Conservation (phyloP, 2,113 vertebrate species). For the Colius striatus region DNA sequence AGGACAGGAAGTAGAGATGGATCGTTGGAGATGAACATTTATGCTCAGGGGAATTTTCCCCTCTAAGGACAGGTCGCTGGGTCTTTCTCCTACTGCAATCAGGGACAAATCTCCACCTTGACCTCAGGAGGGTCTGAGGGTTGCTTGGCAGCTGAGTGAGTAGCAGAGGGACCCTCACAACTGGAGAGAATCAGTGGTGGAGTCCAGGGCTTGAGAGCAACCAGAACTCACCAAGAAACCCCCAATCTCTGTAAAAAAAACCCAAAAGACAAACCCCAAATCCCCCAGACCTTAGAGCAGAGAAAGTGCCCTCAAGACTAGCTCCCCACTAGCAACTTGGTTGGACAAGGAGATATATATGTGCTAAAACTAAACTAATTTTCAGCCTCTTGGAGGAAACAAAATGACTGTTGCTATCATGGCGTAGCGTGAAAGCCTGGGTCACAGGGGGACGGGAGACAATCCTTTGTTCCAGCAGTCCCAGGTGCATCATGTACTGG, state of each 20-base stretch:
- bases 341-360: background rate
- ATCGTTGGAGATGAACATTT: background rate
- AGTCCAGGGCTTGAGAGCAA: background rate
- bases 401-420: slow-evolving; percentile 70
- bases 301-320: background rate
- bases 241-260: background rate
- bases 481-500: slow-evolving; percentile 76
- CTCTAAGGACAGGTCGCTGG: accelerated
- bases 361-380: slow-evolving; percentile 30
- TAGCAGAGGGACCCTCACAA: background rate
- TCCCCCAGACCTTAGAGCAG: background rate
- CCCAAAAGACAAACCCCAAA: background rate
- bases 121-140: background rate
- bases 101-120: background rate
- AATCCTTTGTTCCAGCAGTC: slow-evolving; percentile 77
- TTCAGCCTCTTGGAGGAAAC: slow-evolving; percentile 36
- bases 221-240: background rate
- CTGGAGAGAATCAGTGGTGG: background rate
- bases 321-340: background rate
- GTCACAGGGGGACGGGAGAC: slow-evolving; percentile 19
- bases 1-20: background rate
- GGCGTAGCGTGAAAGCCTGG: slow-evolving; percentile 22
- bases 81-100: background rate
- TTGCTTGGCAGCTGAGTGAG: background rate
- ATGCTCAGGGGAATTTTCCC: background rate